Conservation (phyloP, 2,113 vertebrate genomes). For the Mellivora capensis region DNA sequence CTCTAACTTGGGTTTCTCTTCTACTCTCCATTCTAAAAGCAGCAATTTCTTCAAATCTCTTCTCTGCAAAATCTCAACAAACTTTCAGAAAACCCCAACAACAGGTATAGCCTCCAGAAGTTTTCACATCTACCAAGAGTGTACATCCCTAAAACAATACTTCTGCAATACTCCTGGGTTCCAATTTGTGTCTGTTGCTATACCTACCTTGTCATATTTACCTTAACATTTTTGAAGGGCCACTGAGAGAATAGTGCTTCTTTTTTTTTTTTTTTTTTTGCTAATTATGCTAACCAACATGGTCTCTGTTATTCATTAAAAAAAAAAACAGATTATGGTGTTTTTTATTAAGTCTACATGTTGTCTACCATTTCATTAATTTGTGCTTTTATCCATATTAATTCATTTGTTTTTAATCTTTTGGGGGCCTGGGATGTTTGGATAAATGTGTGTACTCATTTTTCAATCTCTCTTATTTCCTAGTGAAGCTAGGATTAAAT, state of each 20-base stretch:
- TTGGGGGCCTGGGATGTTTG: background rate
- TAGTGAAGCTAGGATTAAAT: slow-evolving; percentile 2
- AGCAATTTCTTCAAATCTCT: background rate
- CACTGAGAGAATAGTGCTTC: background rate
- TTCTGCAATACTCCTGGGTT: background rate
- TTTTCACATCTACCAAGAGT: background rate
- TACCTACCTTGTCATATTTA: background rate
- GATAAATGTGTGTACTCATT: background rate
- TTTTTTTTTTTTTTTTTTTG: background rate
- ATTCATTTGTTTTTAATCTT: background rate
- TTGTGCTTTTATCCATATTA: background rate
- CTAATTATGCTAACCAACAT: background rate
- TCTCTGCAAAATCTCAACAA: background rate
- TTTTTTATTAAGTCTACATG: background rate
- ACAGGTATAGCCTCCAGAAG: background rate
- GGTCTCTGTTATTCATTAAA: background rate
- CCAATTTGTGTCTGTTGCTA: background rate
- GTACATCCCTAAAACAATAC: background rate
- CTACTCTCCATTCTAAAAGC: background rate
- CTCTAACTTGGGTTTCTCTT: background rate
- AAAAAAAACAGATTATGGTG: background rate
- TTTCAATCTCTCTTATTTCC: background rate
- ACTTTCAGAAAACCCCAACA: background rate
- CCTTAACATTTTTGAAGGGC: background rate
- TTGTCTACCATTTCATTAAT: background rate